These are phyloP conservation scores for Orientallactaga sibirica DNA, from an alignment of 2,797 vertebrate species.

Conservation along the genomic window DNA sequence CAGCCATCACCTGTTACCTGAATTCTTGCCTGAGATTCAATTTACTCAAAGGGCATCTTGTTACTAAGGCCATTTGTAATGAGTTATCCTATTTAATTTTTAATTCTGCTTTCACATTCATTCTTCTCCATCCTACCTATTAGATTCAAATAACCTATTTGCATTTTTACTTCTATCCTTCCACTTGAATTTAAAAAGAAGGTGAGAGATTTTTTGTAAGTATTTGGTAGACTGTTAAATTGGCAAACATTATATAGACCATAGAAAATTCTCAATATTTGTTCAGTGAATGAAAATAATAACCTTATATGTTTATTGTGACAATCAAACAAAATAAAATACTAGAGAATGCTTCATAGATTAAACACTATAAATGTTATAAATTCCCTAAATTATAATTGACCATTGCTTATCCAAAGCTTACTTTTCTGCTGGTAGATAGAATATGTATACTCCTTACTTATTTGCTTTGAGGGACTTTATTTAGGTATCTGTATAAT, in stretches of 20 bases:
- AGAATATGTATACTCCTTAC: neutral
- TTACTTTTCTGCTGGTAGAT: neutral
- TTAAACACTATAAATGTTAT: neutral
- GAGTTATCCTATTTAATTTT: slow-evolving; percentile 1
- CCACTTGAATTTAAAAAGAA: neutral
- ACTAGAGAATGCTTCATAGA: neutral
- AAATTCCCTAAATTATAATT: neutral
- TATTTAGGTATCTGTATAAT: slow-evolving; percentile 4
- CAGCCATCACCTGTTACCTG: neutral
- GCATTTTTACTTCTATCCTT: neutral
- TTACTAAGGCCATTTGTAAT: neutral
- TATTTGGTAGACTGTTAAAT: neutral
- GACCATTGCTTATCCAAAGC: neutral
- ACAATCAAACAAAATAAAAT: neutral
- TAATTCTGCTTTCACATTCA: neutral
- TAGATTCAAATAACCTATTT: slow-evolving; percentile 6
- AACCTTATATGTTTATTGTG: neutral
- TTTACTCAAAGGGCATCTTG: neutral
- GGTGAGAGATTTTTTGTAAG: neutral
- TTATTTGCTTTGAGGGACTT: neutral
- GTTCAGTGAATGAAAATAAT: neutral
- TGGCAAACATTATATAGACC: neutral
- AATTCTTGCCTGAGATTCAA: neutral
- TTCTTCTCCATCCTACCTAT: neutral
- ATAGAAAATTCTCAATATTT: slow-evolving; percentile 2